Conservation (phyloP, 2,113 vertebrate genomes). For the Psammodynastes pulverulentus region DNA sequence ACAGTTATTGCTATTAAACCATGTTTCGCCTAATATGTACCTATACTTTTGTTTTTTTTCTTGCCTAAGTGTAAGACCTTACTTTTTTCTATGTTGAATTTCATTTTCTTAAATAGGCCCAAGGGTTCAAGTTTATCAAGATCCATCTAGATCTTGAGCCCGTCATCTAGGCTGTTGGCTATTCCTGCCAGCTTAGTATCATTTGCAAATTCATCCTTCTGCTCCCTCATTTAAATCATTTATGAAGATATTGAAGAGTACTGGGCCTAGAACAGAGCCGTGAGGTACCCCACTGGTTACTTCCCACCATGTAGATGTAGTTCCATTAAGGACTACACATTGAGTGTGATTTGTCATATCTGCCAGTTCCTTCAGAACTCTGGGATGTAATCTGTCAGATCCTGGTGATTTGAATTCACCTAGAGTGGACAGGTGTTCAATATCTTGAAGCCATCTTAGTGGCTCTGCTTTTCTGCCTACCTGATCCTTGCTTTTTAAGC, state of each 20-base stretch:
- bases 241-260: background rate
- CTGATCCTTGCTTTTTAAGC: background rate
- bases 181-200: no score
- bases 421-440: background rate
- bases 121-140: background rate
- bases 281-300: background rate
- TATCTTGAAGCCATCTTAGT: background rate
- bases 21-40: background rate
- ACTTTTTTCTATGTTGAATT: background rate
- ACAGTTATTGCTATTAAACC: background rate
- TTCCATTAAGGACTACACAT: background rate
- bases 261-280: background rate
- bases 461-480: background rate
- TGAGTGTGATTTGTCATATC: background rate
- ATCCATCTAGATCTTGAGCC: background rate
- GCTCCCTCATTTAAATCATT: no score
- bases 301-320: background rate
- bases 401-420: background rate
- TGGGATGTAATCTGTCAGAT: background rate
- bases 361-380: background rate
- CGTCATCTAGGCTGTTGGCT: background rate
- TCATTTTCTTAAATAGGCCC: background rate
- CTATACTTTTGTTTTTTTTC: background rate
- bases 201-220: no score
- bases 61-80: background rate